These are phyloP conservation scores for Polydrusus pterygomalis DNA, from an alignment of 2,888 invertebrate genomes.

Conservation along the genomic window DNA sequence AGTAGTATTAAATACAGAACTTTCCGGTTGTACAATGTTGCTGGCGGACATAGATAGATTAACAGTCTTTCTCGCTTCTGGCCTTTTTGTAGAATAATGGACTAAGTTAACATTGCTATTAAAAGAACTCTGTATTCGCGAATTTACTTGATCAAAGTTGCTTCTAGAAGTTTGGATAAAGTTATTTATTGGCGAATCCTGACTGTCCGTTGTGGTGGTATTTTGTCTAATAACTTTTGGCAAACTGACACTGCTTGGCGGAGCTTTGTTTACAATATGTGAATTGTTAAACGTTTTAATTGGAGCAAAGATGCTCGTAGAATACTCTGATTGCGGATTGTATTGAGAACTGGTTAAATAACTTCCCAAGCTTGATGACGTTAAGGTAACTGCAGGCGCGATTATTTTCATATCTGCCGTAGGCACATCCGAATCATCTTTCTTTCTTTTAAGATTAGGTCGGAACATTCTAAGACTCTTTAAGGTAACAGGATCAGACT, in stretches of 20 bases:
- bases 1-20: constrained; percentile 42
- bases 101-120: not conserved
- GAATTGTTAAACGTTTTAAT: not conserved
- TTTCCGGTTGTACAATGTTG: constrained; percentile 11
- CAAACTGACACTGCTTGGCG: constrained; percentile 14
- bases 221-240: constrained; percentile 18
- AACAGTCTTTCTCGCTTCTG: not conserved
- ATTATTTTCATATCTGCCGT: constrained; percentile 28
- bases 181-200: constrained; percentile 19
- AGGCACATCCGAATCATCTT: constrained; percentile 44
- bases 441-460: constrained; percentile 67
- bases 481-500: constrained; percentile 74
- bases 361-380: constrained; percentile 7
- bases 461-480: constrained; percentile 75
- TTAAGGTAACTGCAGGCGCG: not conserved
- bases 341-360: constrained; percentile 5
- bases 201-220: not conserved
- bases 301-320: not conserved
- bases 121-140: constrained; percentile 16
- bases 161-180: constrained; percentile 13
- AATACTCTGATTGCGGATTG: constrained; percentile 6
- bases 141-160: constrained; percentile 16
- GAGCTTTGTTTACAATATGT: not conserved
- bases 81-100: not conserved
- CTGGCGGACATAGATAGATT: constrained; percentile 2